Conservation (phyloP, 1,140 invertebrate species). For the Acyrthosiphon pisum region DNA sequence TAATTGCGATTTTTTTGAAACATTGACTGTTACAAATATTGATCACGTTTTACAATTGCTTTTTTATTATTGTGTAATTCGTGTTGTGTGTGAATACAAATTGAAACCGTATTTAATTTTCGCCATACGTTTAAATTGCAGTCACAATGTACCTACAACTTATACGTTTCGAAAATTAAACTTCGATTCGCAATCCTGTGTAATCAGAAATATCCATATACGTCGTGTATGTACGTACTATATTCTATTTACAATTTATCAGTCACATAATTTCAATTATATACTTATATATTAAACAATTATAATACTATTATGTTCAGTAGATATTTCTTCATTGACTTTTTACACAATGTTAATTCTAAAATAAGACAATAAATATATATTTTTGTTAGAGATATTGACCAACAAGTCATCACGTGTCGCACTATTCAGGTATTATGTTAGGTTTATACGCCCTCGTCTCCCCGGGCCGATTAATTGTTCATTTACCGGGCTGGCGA, state of each 20-base stretch:
- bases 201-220: neutral
- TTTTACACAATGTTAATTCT: neutral
- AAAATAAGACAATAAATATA: too few relatives aligned
- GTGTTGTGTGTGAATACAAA: neutral
- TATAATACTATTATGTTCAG: neutral
- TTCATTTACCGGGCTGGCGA: neutral
- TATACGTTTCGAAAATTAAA: neutral
- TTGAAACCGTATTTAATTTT: neutral
- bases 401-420: neutral
- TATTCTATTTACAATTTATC: neutral
- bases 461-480: conserved; percentile 21
- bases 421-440: neutral
- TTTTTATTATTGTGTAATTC: neutral
- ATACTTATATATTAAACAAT: too few relatives aligned
- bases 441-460: neutral
- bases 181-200: neutral
- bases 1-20: neutral
- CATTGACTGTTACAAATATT: neutral
- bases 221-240: too few relatives aligned
- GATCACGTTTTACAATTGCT: neutral
- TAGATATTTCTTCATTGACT: neutral
- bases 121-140: neutral
- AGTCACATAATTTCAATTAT: neutral
- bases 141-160: neutral
- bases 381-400: neutral